Evolutionary conservation across 2,888 invertebrate genomes (phyloP).

Genomic region (Resseliella maxima): DNA sequence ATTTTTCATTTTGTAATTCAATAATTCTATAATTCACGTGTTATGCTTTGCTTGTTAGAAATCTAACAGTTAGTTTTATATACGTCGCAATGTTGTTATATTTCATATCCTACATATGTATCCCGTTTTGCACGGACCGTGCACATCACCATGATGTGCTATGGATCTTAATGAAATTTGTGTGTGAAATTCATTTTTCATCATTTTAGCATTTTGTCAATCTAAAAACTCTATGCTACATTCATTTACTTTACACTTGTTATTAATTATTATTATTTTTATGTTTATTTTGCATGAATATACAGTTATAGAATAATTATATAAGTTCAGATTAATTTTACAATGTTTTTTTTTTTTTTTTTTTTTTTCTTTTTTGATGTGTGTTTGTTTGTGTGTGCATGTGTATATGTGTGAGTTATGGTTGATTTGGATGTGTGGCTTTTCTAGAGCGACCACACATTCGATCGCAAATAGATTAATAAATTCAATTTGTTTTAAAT

Average conservation of each 20-base stretch:
- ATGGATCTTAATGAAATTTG: not conserved
- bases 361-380: no score
- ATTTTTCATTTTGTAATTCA: not conserved
- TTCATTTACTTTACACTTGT: not conserved
- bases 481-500: conserved; percentile 49
- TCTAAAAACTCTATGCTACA: not conserved
- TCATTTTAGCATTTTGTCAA: not conserved
- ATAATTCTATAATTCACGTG: not conserved
- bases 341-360: not conserved
- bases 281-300: conserved; percentile 3
- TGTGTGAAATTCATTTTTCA: not conserved
- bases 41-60: not conserved
- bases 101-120: not conserved
- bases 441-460: not conserved
- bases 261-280: no score
- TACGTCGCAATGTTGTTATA: not conserved
- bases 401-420: not conserved
- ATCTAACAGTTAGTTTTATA: not conserved
- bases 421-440: no score
- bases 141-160: not conserved
- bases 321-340: conserved; percentile 26
- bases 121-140: no score
- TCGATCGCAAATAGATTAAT: conserved; percentile 25
- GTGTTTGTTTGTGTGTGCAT: not conserved
- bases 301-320: not conserved